Base-by-base conservation (phyloP, 2,113 vertebrate species). In the Zosterops hypoxanthus region DNA sequence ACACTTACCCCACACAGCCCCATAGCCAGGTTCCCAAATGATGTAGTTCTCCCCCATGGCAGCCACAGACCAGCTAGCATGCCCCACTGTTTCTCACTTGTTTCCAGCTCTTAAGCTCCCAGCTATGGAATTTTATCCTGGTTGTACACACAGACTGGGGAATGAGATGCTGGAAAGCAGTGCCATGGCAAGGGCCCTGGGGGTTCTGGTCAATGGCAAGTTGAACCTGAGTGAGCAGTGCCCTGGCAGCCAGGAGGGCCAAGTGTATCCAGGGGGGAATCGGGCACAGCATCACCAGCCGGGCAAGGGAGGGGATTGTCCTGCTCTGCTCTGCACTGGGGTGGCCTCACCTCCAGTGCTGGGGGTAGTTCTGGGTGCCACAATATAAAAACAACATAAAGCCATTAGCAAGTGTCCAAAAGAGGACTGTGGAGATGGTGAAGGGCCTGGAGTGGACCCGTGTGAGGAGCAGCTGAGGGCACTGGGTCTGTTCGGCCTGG, bases 211-310 rank as follows among this genome's bases (percentile, higher is more conserved):
- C 0, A 0, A 4, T 13, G 33, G 19, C 6, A 46, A n/a, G 7
- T 4, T 52, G 23, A 39, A 11, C 0, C 0, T 20, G 28, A 39
- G 28, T 3, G 22, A 69, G 36, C 28, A 49, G 44, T 44, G 60
- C 33, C 52, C 22, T 57, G 66, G 57, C 34, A 64, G 41, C 49
- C 66, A 56, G 66, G 25, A 57, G 59, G 42, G 21, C 14, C 57
- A 72, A 1, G 0, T 0, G 0, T 47, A 47, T 63, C 64, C 47
- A 49, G 85, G 34, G 24, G 25, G 0, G 0, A 21, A 42, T 56
- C 34, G 36, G 50, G 42, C 5, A 26, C 34, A 87, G 65, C 75
- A 80, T 25, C 0, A 0, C n/a, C 73, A 31, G 49, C 24, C 0
- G 0, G 34, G 31, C 12, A 21, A 56, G 76, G 21, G 11, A 64